These are phyloP conservation scores for Xenopus borealis DNA, from an alignment of 2,113 vertebrate genomes.

Conservation along the genomic window DNA sequence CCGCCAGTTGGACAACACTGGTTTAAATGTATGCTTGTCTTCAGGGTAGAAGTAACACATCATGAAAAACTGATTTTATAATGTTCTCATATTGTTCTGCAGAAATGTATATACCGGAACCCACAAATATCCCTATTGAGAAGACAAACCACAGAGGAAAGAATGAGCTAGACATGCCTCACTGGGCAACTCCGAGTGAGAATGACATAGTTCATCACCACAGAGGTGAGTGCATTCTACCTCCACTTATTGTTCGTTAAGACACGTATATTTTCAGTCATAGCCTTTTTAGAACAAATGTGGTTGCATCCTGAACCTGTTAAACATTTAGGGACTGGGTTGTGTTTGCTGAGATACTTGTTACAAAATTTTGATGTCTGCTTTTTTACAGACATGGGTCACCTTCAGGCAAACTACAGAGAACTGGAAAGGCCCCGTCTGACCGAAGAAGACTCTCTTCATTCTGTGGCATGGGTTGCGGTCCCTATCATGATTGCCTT, in stretches of 20 bases:
- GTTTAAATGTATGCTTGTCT: too few species aligned
- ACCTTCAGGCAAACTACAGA: conserved; percentile 76
- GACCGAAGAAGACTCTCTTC: conserved; percentile 60
- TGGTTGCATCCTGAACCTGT: too few species aligned
- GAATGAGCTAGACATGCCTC: conserved; percentile 60
- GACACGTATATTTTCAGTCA: too few species aligned
- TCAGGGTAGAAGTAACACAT: too few species aligned
- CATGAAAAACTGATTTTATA: neutral
- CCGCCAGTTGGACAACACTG: too few species aligned
- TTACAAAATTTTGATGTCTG: too few species aligned
- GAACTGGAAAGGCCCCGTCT: conserved; percentile 59
- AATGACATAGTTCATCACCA: conserved; percentile 80
- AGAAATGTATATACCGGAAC: conserved; percentile 81
- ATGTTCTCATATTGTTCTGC: conserved; percentile 38
- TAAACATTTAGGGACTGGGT: too few species aligned
- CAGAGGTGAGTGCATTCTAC: conserved; percentile 62
- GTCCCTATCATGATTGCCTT: conserved; percentile 74
- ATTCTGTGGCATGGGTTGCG: conserved; percentile 73
- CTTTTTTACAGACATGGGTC: conserved; percentile 68
- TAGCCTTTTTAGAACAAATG: too few species aligned
- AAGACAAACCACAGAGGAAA: conserved; percentile 77
- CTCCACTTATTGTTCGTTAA: too few species aligned
- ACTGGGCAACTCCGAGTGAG: conserved; percentile 78
- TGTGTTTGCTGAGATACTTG: too few species aligned
- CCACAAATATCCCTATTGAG: conserved; percentile 85